phyloP scores from a whole-genome alignment of 2,797 vertebrate species.

The Manis javanica region DNA sequence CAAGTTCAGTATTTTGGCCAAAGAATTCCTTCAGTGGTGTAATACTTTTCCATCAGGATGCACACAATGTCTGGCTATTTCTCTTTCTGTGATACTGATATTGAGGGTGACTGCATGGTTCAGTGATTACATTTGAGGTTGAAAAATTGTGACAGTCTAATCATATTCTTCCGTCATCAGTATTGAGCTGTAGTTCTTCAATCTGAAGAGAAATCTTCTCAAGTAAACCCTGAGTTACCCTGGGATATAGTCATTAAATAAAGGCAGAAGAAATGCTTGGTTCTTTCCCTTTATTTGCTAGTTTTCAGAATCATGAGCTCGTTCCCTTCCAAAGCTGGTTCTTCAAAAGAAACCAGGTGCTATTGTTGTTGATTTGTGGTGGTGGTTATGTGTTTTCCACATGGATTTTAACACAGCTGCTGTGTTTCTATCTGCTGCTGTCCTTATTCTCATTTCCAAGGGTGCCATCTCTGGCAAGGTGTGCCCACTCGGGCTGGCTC shows the following conservation, averaged over 20 bases:
- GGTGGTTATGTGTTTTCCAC: fast-evolving
- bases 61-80: fast-evolving
- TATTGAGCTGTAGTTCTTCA: background rate
- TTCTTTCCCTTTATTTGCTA: no score
- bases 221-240: background rate
- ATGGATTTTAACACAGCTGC: fast-evolving
- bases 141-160: background rate
- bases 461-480: no score
- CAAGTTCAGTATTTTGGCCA: background rate
- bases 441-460: fast-evolving
- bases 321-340: background rate
- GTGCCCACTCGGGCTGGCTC: fast-evolving
- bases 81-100: background rate
- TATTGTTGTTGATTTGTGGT: background rate
- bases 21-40: fast-evolving
- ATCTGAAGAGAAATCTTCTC: background rate
- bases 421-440: fast-evolving
- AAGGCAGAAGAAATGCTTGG: background rate
- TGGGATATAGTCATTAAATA: background rate
- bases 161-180: fast-evolving
- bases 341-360: background rate
- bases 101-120: background rate
- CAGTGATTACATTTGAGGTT: background rate
- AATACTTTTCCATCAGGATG: background rate
- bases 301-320: background rate